Base-by-base conservation (phyloP, 2,888 invertebrate genomes). In the Protophormia terraenovae region DNA sequence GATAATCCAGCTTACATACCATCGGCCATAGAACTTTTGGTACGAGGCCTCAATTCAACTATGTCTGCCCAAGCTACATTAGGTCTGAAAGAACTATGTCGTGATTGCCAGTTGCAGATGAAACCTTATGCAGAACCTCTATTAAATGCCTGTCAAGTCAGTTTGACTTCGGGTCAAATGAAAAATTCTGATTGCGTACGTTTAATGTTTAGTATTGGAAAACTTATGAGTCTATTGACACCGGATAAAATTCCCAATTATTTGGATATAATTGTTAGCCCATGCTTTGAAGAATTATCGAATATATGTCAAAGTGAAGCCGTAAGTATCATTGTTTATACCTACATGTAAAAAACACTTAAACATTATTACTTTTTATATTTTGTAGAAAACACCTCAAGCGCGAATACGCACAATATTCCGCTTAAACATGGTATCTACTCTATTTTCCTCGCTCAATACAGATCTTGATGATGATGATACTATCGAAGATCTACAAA, bases 81-180 rank as follows among this genome's bases (percentile, higher is more conserved):
- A 92, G 98, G 98, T 27, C 93, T 98, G 12, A 97, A 98, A 91
- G 98, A 98, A 90, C 94, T 98, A 47, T 96, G 97, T 38, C 94
- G 96, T 41, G 97, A 97, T 91, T 97, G 97, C 90, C 95, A 95
- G 88, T 91, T 95, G 67, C 95, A 95, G 90, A 94, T 98, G 87
- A 94, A 95, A 64, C 96, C 96, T 0, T 96, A 95, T 89, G 96
- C 96, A 0, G 95, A 95, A 27, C 95, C 96, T 81, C 95, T 98
- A 80, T 94, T 98, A 4, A 94, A 94, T 24, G 95, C 96, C 1
- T 95, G 96, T 72, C 95, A 95, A 92, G 94, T 94, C 86, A 89
- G 94, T 0, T 90, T 96, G 8, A 92, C 93, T 19, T 93, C 93
- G 50, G 94, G 95, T 0, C 92, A 93, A 32, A 93, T 95, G 73